Percentiles rank a stretch among this genome's conserved stretches.
phyloP scores from a whole-genome alignment of 2,113 vertebrate species.

The Lipophrys pholis region DNA sequence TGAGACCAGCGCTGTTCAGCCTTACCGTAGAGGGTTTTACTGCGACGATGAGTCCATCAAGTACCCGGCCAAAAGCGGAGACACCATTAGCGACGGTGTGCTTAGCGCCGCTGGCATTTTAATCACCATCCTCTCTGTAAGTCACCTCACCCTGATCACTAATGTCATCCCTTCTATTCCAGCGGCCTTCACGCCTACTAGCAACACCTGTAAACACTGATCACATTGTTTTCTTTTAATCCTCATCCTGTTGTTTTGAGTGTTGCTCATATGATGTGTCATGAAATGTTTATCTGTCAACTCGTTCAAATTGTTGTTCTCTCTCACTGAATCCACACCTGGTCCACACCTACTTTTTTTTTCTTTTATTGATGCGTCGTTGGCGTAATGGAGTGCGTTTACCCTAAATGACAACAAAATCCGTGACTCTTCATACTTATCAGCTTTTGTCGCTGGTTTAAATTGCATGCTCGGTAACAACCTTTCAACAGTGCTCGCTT shows the following conservation, averaged over 20 bases:
- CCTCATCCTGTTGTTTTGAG: not conserved
- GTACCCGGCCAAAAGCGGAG: constrained; percentile 91
- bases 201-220: constrained; percentile 62
- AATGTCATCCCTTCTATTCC: constrained; percentile 76
- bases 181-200: constrained; percentile 83
- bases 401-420: constrained; percentile 30
- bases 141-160: constrained; percentile 75
- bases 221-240: not conserved
- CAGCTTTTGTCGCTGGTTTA: constrained; percentile 15
- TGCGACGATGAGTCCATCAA: constrained; percentile 94
- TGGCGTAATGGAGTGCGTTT: constrained; percentile 29
- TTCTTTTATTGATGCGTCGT: not conserved
- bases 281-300: not conserved
- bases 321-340: not conserved
- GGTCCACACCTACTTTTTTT: not conserved
- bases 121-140: constrained; percentile 93
- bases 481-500: constrained; percentile 6
- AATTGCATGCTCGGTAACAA: constrained; percentile 36
- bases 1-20: constrained; percentile 91
- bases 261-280: not conserved
- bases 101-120: constrained; percentile 94
- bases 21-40: constrained; percentile 94
- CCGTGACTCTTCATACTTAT: constrained; percentile 11
- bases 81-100: constrained; percentile 95
- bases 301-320: not conserved